Evolutionary conservation across 2,888 invertebrate genomes (phyloP), one percentile per base, ranked within the genome.

Genomic region (Acanthosepion esculentum): DNA sequence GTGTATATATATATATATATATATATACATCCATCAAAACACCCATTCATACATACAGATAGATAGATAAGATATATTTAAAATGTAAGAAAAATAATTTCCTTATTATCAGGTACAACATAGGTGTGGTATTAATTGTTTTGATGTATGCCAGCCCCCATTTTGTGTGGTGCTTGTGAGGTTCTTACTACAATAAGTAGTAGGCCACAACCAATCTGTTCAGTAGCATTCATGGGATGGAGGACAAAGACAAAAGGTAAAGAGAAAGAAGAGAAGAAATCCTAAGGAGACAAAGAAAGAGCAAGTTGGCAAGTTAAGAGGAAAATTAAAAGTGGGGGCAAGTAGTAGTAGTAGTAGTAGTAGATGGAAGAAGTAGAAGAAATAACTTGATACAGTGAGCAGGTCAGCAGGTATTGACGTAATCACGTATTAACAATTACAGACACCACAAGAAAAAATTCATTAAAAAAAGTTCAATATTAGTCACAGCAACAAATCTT

Each of bases 341-440:
- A 48, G 92, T 59, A 59, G 23, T 59, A 92, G 93, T 48, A 92
- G 50, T 93, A 53, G 93, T 53, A 53, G 53, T n/a, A 48, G n/a
- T 53, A 53, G 53, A 93, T 93, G 93, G 93, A 93, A 93, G 93
- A 53, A 53, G 93, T 53, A 93, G 93, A 53, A 93, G 93, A 93
- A 93, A 93, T 93, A 93, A 48, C 93, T 93, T 48, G 50, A 53
- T 53, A 93, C 93, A 93, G 93, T 93, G 93, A 93, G 93, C 93
- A 93, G 93, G 93, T 93, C 93, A 93, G 93, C 93, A 93, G 93
- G 93, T 93, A 93, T 53, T 93, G 93, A 93, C 48, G 93, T 93
- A 93, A 93, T 93, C 93, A 93, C 93, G 33, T 92, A 92, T 93
- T 53, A 93, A 93, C 93, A 93, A 93, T 93, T 93, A 93, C 93